Conservation (phyloP, 1,140 invertebrate genomes). For the Ericerus pela region DNA sequence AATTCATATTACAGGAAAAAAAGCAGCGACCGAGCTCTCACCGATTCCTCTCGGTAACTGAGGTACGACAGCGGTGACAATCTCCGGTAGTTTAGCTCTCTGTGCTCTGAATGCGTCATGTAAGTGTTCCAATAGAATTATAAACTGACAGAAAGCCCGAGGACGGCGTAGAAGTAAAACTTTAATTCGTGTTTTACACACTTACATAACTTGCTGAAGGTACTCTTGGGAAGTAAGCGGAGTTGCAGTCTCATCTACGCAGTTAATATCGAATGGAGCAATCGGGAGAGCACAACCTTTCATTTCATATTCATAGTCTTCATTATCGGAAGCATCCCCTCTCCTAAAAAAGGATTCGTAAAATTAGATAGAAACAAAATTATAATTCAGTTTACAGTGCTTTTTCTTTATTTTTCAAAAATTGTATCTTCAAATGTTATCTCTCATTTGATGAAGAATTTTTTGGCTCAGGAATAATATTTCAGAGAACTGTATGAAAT, state of each 20-base stretch:
- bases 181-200: background rate
- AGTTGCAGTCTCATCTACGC: background rate
- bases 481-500: too few species aligned
- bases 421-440: too few species aligned
- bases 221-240: slow-evolving; percentile 1
- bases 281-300: background rate
- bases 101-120: background rate
- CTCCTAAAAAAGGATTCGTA: background rate
- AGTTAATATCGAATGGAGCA: background rate
- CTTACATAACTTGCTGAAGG: slow-evolving; percentile 1
- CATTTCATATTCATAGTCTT: background rate
- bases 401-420: too few species aligned
- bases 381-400: too few species aligned
- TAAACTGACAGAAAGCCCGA: too few species aligned
- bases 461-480: too few species aligned
- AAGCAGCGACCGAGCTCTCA: too few species aligned
- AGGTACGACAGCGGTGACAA: background rate
- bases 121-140: too few species aligned
- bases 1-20: too few species aligned
- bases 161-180: background rate
- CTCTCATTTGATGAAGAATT: too few species aligned
- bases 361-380: too few species aligned
- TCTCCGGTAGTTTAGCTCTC: background rate
- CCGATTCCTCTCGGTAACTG: background rate
- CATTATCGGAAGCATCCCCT: background rate